phyloP scores from a whole-genome alignment of 2,797 vertebrate genomes.

The Mormyrus proboscirostris region DNA sequence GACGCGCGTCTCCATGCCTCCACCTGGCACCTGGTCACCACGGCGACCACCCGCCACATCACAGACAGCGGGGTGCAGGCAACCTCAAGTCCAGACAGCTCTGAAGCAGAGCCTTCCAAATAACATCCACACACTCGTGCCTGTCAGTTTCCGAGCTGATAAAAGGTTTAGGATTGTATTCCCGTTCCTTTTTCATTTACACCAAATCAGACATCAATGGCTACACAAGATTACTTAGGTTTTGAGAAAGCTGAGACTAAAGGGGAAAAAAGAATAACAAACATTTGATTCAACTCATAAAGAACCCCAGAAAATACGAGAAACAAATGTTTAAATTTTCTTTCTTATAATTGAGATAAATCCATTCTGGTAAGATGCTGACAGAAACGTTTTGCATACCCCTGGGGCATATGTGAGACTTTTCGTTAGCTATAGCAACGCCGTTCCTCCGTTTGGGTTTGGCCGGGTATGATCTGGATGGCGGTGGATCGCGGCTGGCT shows the following conservation, averaged over 20 bases:
- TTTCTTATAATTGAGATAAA: not conserved
- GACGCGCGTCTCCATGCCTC: not conserved
- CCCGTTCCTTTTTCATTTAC: not conserved
- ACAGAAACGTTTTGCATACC: not conserved
- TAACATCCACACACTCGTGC: not conserved
- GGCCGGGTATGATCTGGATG: not conserved
- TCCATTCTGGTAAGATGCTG: not conserved
- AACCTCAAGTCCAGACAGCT: not conserved
- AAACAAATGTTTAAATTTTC: not conserved
- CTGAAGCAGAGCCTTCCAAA: not conserved
- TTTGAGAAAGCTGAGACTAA: not conserved
- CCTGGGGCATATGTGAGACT: not conserved
- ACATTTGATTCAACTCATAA: not conserved
- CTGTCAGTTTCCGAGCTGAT: not conserved
- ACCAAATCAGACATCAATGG: not conserved
- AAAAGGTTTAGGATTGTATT: not conserved
- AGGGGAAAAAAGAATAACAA: not conserved
- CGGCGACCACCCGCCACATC: not conserved
- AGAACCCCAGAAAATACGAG: not conserved
- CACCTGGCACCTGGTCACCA: not conserved
- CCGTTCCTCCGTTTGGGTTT: not conserved
- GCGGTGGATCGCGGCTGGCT: slow-evolving; percentile 33
- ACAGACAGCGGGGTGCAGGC: not conserved
- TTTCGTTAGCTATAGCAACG: not conserved
- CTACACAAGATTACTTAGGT: not conserved